phyloP scores from a whole-genome alignment of 2,113 vertebrate species.

The Eulemur rufifrons region DNA sequence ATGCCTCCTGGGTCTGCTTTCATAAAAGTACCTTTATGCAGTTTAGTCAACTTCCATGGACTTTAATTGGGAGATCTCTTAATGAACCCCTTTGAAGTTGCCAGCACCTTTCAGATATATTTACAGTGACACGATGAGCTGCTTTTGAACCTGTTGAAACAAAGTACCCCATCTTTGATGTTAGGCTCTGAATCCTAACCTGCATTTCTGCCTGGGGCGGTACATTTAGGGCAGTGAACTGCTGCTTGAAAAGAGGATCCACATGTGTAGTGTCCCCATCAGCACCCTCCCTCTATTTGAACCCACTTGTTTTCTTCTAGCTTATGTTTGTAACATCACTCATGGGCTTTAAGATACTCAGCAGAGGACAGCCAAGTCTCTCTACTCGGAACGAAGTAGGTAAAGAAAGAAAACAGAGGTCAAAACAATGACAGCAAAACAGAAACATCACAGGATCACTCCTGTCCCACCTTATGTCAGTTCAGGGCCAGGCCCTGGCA shows the following conservation, averaged over 20 bases:
- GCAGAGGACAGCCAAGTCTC: background rate
- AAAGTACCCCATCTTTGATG: background rate
- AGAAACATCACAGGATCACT: background rate
- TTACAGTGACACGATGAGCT: background rate
- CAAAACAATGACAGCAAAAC: background rate
- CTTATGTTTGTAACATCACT: background rate
- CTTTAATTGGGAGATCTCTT: conserved; percentile 16
- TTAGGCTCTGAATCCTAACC: conserved; percentile 25
- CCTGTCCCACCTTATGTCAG: background rate
- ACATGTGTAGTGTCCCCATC: background rate
- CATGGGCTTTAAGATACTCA: background rate
- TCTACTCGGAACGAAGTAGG: background rate
- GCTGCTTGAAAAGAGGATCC: background rate
- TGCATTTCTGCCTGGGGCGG: background rate
- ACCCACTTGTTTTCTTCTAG: background rate
- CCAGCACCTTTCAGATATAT: background rate
- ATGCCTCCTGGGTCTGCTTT: background rate
- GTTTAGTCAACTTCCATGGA: conserved; percentile 40
- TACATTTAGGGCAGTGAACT: background rate
- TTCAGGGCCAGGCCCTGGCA: background rate
- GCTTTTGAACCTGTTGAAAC: conserved; percentile 49
- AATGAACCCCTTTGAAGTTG: conserved; percentile 40
- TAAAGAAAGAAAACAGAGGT: background rate
- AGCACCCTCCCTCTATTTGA: background rate
- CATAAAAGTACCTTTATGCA: background rate